Evolutionary conservation across 2,797 vertebrate genomes (phyloP), one percentile per base, ranked within the genome.

Genomic region (Morus bassanus): DNA sequence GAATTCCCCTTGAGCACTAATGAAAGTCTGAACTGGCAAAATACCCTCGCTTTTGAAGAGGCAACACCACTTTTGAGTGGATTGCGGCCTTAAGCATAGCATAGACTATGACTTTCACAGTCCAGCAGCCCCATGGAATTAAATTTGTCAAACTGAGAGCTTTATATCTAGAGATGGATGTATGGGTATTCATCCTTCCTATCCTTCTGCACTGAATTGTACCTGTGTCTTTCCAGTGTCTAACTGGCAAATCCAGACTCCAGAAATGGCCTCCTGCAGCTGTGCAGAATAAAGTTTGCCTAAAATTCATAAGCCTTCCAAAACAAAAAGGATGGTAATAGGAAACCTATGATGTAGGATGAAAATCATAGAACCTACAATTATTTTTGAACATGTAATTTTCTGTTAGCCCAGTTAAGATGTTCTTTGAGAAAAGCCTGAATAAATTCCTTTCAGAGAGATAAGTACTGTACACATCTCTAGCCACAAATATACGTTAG

Each of bases 341-440:
- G 89, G 80, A 94, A 91, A 93, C 59, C 51, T 93, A 59, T 72
- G 72, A 91, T 85, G 75, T 87, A 90, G 81, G 59, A 79, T 83
- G 91, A 89, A 96, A 96, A 91, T 91, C 95, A 82, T 64, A 88
- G 95, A 96, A 95, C 87, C 89, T 93, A 63, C 91, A 96, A 96
- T 97, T 97, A 97, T 73, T 96, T 97, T 93, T 93, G 91, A 96
- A 86, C 91, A 74, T 96, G 94, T 94, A 95, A 93, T 97, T 95
- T 97, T 94, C 92, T 91, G 30, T 97, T 94, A 91, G 91, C 86
- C 57, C 75, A 80, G 93, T 95, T 96, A 97, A 97, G 70, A 96
- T 89, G 61, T 95, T 95, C 92, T 96, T 97, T 96, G 39, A 91
- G 80, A 94, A 94, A 80, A 89, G 88, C 87, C 76, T 13, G 74